Evolutionary conservation across 2,888 invertebrate species (phyloP), one percentile per base, ranked within the genome.

Genomic region (Nomada hirtipes): DNA sequence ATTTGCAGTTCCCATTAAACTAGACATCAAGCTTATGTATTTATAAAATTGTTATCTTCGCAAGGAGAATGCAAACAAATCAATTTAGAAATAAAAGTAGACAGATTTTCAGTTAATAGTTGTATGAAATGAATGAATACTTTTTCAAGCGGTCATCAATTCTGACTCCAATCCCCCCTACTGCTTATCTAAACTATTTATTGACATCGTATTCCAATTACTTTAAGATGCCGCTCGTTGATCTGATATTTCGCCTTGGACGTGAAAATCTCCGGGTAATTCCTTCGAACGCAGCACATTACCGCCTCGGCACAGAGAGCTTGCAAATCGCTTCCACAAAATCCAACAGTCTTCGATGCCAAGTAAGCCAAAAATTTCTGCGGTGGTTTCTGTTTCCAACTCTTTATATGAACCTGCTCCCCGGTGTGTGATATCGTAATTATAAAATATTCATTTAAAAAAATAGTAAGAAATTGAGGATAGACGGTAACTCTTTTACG

Each of bases 321-420:
- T 90, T 96, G 96, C 70, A 96, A 89, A 92, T 96, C 96, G 52
- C 96, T 96, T 36, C 96, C 96, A 91, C 96, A 96, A 91, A 95
- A 96, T 50, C 92, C 91, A 26, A 91, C 83, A 0, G 96, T 96
- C 85, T 95, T 94, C 80, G 95, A 95, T 4, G 96, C 96, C 75
- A 97, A 91, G 87, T 95, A 94, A 7, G 94, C 90, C 7, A 96
- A 85, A 86, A 96, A 95, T 59, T 94, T 94, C 20, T 94, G 91
- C 29, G 94, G 92, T 3, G 95, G 95, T 88, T 94, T 94, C 67
- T 94, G 92, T 79, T 93, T 94, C 95, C 95, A 95, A 75, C 90
- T 91, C 84, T 91, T 92, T 2, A 94, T 94, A 77, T 95, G 94
- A 26, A 95, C 94, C 95, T 95, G 70, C 76, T 50, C 18, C 2